Evolutionary conservation across 2,113 vertebrate species (phyloP), one percentile per base, ranked within the genome.

Genomic region (Eubucco bourcierii): DNA sequence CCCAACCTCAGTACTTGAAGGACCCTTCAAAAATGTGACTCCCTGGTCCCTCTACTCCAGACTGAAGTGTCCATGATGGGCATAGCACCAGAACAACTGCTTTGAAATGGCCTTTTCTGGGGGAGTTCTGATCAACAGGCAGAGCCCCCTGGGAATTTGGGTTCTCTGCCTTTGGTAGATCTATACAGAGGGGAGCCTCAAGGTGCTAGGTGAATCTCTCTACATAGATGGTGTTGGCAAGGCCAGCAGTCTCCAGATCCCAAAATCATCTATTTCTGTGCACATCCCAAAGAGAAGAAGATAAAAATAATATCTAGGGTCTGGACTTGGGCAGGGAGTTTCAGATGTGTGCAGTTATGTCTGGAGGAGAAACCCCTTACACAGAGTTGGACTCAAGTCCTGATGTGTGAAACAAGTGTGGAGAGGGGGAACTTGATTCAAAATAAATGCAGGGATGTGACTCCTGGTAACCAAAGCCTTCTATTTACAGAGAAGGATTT

Each of bases 71-170:
- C 60, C 47, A 13, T 55, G n/a, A 29, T 20, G 10, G 46, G 29
- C 46, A 61, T 44, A 24, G 55, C 0, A 1, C 31, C 64, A 76
- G 24, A 59, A 58, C 0, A 0, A 47, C 64, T 71, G 28, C n/a
- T 65, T 31, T 39, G 52, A 76, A 28, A 61, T 6, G n/a, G 12
- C 10, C 71, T 71, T 47, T 72, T 24, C 76, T 72, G 12, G 3
- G 76, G 29, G 25, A 61, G 29, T 27, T 29, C 37, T 7, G 18
- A 77, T 58, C 13, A 39, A 37, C 12, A 72, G 39, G 33, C 15
- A 72, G 33, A 73, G 19, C 4, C 55, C 23, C 31, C 31, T 21
- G 34, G 15, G 21, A 33, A 20, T 67, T 12, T 67, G 46, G 13
- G 29, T 52, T 77, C 37, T 90, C 60, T 86, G 27, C 39, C 46